Conservation (phyloP, 2,888 invertebrate species). For the Orgyia antiqua region DNA sequence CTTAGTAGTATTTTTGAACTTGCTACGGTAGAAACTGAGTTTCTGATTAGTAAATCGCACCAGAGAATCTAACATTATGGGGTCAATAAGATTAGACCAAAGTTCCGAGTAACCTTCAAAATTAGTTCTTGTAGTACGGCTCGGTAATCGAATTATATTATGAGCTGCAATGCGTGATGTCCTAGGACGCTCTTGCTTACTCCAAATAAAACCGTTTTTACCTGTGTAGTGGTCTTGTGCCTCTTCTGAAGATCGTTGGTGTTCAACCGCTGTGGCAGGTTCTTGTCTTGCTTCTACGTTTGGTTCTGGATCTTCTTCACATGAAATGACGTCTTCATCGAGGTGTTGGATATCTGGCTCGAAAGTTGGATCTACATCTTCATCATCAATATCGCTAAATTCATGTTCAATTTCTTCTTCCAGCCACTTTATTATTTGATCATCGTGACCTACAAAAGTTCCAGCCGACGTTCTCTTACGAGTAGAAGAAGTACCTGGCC, state of each 20-base stretch:
- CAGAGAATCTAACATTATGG: constrained; percentile 13
- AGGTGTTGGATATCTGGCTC: constrained; percentile 8
- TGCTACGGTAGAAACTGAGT: constrained; percentile 11
- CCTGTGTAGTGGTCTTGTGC: constrained; percentile 8
- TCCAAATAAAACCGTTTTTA: constrained; percentile 12
- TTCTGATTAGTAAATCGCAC: constrained; percentile 15
- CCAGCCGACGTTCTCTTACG: constrained; percentile 7
- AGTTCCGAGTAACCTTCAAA: constrained; percentile 16
- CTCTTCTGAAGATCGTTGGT: constrained; percentile 5
- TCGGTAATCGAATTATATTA: constrained; percentile 14
- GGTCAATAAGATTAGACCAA: constrained; percentile 15
- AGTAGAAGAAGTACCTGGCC: constrained; percentile 3
- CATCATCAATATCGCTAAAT: constrained; percentile 15
- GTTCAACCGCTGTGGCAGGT: constrained; percentile 3
- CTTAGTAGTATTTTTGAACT: constrained; percentile 7
- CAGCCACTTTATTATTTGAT: constrained; percentile 4
- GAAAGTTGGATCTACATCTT: constrained; percentile 10
- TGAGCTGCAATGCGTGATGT: constrained; percentile 12
- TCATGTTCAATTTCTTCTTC: constrained; percentile 15
- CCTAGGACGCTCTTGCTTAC: constrained; percentile 11
- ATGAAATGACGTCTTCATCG: constrained; percentile 10
- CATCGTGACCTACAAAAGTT: constrained; percentile 5
- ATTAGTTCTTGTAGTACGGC: constrained; percentile 8
- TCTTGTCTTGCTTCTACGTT: constrained; percentile 5
- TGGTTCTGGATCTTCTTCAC: constrained; percentile 3